Evolutionary conservation across 2,888 invertebrate genomes (phyloP).

Genomic region (Macrophya alboannulata): DNA sequence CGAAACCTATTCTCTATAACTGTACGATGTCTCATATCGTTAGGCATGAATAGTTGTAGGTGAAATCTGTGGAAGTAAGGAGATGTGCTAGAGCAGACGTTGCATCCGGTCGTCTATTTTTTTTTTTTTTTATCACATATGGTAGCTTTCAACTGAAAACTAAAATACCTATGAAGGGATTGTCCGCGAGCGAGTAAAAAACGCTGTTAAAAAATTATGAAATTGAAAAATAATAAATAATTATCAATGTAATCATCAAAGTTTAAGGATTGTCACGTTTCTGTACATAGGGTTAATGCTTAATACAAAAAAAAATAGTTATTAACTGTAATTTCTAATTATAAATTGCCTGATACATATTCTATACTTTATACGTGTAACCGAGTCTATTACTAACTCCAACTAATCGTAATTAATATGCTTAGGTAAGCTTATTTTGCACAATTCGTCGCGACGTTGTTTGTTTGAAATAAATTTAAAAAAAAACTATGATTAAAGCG

Average conservation of each 20-base stretch:
- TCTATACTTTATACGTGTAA: conserved; percentile 28
- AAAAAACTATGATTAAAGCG: background rate
- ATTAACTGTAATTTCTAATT: conserved; percentile 62
- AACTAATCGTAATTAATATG: conserved; percentile 27
- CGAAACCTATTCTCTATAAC: background rate
- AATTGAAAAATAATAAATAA: conserved; percentile 60
- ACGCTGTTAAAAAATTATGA: background rate
- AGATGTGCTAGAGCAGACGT: conserved; percentile 15
- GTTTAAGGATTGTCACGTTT: conserved; percentile 62
- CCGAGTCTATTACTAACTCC: conserved; percentile 28
- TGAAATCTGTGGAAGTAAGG: background rate
- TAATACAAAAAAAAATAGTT: conserved; percentile 36
- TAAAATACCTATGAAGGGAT: background rate
- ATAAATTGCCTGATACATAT: conserved; percentile 59
- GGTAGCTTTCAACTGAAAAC: conserved; percentile 15
- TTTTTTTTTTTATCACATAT: background rate
- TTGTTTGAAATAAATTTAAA: conserved; percentile 34
- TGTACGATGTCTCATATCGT: background rate
- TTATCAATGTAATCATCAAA: conserved; percentile 55
- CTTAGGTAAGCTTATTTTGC: conserved; percentile 45
- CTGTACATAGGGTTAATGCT: conserved; percentile 64
- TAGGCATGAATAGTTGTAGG: background rate
- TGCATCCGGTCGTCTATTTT: conserved; percentile 36
- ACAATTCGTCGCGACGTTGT: conserved; percentile 34
- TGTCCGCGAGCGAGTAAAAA: conserved; percentile 1